These are phyloP conservation scores for Chymomyza amoena DNA, from an alignment of 2,888 invertebrate genomes.

Conservation along the genomic window DNA sequence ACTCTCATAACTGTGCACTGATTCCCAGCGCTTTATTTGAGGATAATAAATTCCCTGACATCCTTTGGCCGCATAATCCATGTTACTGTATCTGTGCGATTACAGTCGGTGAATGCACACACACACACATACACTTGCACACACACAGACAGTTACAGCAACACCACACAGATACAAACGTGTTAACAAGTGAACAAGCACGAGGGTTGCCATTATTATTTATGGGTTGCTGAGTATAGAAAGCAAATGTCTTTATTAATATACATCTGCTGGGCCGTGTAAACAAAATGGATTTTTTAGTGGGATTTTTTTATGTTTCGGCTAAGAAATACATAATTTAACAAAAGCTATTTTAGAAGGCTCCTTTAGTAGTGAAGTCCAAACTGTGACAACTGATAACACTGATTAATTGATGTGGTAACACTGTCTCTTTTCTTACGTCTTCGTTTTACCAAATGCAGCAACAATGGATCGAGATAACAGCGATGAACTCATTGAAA, in stretches of 20 bases:
- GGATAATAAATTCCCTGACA: constrained; percentile 1
- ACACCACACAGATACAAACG: not conserved
- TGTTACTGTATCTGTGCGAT: not conserved
- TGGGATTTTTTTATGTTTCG: no score
- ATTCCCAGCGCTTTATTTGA: constrained; percentile 3
- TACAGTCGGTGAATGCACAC: not conserved
- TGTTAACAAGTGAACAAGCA: not conserved
- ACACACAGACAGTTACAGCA: not conserved
- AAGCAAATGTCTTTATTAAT: not conserved
- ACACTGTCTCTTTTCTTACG: no score
- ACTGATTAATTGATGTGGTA: no score
- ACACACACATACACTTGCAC: not conserved
- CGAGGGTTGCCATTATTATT: not conserved
- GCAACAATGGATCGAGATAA: no score
- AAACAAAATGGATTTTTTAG: not conserved
- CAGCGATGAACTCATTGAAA: no score
- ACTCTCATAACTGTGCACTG: not conserved
- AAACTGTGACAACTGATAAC: no score
- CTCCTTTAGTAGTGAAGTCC: no score
- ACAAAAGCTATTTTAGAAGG: no score
- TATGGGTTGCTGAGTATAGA: not conserved
- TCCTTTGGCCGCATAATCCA: not conserved
- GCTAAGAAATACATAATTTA: no score
- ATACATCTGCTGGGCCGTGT: not conserved
- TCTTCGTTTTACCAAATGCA: no score